Conservation (phyloP, 2,113 vertebrate species). For the Campylomormyrus tamandua region DNA sequence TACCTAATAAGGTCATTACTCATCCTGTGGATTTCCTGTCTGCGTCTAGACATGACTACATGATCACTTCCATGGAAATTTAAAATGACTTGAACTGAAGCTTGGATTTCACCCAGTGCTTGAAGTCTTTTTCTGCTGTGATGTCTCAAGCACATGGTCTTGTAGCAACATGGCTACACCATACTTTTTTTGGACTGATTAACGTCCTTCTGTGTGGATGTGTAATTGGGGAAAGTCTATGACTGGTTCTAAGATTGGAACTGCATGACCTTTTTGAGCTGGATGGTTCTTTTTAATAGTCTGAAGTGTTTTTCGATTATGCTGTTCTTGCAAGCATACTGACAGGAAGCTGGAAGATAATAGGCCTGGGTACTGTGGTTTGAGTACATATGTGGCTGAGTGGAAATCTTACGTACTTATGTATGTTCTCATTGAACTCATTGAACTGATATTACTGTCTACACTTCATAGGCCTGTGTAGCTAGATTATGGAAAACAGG, state of each 20-base stretch:
- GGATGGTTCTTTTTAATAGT: neutral
- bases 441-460: neutral
- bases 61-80: slow-evolving; percentile 12
- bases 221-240: neutral
- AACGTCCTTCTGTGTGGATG: neutral
- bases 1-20: slow-evolving; percentile 18
- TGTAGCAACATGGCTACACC: neutral
- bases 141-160: slow-evolving; percentile 3
- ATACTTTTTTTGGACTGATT: neutral
- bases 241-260: neutral
- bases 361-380: neutral
- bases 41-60: slow-evolving; percentile 20
- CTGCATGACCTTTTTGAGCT: neutral
- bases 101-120: slow-evolving; percentile 5
- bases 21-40: slow-evolving; percentile 8
- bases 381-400: neutral
- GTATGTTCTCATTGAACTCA: neutral
- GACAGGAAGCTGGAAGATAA: neutral
- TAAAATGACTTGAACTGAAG: slow-evolving; percentile 11
- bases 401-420: neutral
- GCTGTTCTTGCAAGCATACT: neutral
- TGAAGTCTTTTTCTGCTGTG: neutral
- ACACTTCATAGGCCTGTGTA: neutral
- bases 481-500: neutral
- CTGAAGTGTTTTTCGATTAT: neutral